These are phyloP conservation scores for Drosophila gaucha DNA, from an alignment of 2,888 invertebrate species.

Conservation along the genomic window DNA sequence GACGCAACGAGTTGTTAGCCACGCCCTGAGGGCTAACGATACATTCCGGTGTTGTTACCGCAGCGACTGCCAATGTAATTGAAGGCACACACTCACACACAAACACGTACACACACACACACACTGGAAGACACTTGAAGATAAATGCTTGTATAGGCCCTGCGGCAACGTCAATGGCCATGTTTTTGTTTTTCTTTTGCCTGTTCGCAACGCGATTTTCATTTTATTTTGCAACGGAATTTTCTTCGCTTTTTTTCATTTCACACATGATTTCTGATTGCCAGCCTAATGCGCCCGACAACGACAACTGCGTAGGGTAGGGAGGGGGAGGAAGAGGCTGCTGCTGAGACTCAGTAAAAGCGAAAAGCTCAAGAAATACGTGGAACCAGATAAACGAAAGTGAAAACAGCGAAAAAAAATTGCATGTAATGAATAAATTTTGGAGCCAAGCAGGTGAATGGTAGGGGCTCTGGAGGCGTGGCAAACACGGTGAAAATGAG, in stretches of 20 bases:
- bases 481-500: slow-evolving; percentile 76
- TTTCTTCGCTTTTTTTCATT: slow-evolving; percentile 60
- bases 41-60: slow-evolving; percentile 57
- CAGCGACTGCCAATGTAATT: slow-evolving; percentile 75
- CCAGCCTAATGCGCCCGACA: slow-evolving; percentile 73
- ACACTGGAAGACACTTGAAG: slow-evolving; percentile 37
- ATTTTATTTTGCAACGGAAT: slow-evolving; percentile 61
- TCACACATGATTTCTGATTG: slow-evolving; percentile 83
- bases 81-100: slow-evolving; percentile 39
- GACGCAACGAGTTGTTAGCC: slow-evolving; percentile 35
- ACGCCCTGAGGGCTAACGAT: slow-evolving; percentile 43
- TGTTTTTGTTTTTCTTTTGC: slow-evolving; percentile 47
- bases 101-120: slow-evolving; percentile 12
- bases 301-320: not conserved
- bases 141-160: slow-evolving; percentile 64
- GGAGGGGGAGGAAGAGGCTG: not conserved
- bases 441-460: slow-evolving; percentile 41
- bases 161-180: slow-evolving; percentile 29
- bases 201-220: slow-evolving; percentile 69
- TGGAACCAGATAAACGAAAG: slow-evolving; percentile 73
- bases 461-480: slow-evolving; percentile 7
- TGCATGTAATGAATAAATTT: slow-evolving; percentile 83
- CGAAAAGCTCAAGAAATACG: slow-evolving; percentile 48
- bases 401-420: slow-evolving; percentile 71
- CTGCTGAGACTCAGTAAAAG: slow-evolving; percentile 45